Conservation (phyloP, 2,888 invertebrate genomes). For the Eupithecia inturbata region DNA sequence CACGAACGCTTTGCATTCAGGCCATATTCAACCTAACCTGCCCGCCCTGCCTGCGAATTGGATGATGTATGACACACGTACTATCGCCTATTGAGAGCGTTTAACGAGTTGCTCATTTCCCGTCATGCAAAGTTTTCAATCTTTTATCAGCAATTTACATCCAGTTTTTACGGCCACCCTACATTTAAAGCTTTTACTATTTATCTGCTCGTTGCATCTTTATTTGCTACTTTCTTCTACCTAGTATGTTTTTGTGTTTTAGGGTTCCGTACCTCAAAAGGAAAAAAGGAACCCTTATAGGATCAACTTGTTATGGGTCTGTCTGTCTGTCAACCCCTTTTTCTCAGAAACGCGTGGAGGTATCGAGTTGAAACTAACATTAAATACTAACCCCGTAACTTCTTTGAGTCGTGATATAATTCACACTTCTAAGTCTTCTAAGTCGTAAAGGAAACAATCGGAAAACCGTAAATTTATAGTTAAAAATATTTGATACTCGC, state of each 20-base stretch:
- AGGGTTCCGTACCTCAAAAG: too few species aligned
- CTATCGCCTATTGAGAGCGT: conserved; percentile 59
- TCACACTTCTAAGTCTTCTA: too few species aligned
- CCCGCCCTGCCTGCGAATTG: conserved; percentile 45
- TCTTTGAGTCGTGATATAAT: too few species aligned
- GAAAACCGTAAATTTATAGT: too few species aligned
- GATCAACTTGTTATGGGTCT: too few species aligned
- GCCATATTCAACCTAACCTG: conserved; percentile 68
- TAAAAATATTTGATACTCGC: too few species aligned
- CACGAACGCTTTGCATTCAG: conserved; percentile 75
- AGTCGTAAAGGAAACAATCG: too few species aligned
- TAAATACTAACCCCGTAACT: too few species aligned
- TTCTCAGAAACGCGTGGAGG: too few species aligned
- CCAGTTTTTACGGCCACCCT: not conserved
- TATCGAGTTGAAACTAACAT: too few species aligned
- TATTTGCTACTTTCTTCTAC: not conserved
- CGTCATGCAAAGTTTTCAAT: conserved; percentile 5
- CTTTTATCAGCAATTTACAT: not conserved
- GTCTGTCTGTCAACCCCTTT: too few species aligned
- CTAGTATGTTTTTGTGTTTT: not conserved
- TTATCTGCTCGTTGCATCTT: not conserved
- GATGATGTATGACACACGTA: conserved; percentile 62
- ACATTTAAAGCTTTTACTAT: not conserved
- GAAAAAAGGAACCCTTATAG: too few species aligned
- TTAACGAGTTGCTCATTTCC: conserved; percentile 41